Evolutionary conservation across 2,113 vertebrate genomes (phyloP).

Genomic region (Platichthys flesus): DNA sequence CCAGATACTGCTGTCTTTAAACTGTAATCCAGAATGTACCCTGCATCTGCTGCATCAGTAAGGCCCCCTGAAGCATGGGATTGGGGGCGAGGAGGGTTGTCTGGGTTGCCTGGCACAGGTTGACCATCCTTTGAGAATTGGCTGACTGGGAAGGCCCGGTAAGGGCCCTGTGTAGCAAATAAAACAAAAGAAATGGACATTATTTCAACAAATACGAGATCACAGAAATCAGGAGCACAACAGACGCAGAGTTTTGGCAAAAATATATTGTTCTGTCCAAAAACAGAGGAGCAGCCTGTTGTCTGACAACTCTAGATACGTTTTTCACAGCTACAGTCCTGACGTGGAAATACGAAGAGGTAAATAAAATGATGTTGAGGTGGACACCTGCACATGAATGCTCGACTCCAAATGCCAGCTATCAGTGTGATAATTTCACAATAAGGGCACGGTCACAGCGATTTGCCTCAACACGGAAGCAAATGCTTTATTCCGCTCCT

Average conservation of each 20-base stretch:
- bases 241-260: neutral
- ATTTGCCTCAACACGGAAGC: neutral
- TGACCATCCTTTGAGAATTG: constrained; percentile 88
- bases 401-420: neutral
- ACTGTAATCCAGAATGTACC: constrained; percentile 78
- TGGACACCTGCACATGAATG: neutral
- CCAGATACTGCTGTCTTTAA: neutral
- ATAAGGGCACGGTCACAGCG: neutral
- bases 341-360: neutral
- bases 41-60: constrained; percentile 97
- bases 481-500: neutral
- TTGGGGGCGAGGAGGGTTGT: constrained; percentile 89
- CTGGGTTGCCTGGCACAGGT: constrained; percentile 86
- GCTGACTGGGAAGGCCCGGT: constrained; percentile 72
- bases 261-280: neutral
- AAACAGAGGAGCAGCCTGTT: neutral
- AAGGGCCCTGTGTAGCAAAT: constrained; percentile 67
- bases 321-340: neutral
- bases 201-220: neutral
- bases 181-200: neutral
- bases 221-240: constrained; percentile 1
- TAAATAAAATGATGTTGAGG: neutral
- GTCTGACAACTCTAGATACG: neutral
- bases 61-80: constrained; percentile 92
- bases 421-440: neutral